Evolutionary conservation across 2,113 vertebrate species (phyloP), one percentile per base, ranked within the genome.

Genomic region (Ictalurus furcatus): DNA sequence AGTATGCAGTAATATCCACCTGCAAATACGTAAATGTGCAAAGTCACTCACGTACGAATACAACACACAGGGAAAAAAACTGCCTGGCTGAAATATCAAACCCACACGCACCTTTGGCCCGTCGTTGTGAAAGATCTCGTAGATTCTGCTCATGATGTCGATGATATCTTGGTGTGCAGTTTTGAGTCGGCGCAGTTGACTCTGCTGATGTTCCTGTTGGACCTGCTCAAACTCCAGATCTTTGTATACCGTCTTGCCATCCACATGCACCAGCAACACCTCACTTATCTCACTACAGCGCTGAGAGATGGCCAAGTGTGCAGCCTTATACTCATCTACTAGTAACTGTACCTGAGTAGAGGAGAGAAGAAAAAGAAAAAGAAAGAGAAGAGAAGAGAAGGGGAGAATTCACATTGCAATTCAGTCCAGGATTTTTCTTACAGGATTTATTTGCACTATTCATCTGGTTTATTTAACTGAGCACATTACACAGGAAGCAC

Each of bases 191-290:
- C 94, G 88, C 28, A 96, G 94, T 0, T 94, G 90, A 0, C 63
- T 89, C 40, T 93, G 93, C 78, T 93, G 96, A 81, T 97, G 95
- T 40, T 89, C 87, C 61, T 81, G 91, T 88, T 98, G 97, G 81
- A 94, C 94, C 30, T 95, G 92, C 89, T 96, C 95, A 82, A 98
- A 98, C 81, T 98, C 96, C 92, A 96, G 78, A 88, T 97, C 96
- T 37, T 95, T 94, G 92, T 97, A 97, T 14, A 97, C 93, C 0
- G 92, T 95, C 83, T 95, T 96, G 79, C 95, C 95, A 1, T 96
- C 96, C 87, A 98, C 92, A 14, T 48, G 94, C 8, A 98, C 91
- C 91, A 98, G 91, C 74, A 97, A 88, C 0, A 94, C 93, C 88
- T 97, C 96, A 3, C 96, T 97, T 56, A 97, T 97, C 86, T 94